Base-by-base conservation (phyloP, 2,797 vertebrate species). In the Stomatorhinus walkeri region DNA sequence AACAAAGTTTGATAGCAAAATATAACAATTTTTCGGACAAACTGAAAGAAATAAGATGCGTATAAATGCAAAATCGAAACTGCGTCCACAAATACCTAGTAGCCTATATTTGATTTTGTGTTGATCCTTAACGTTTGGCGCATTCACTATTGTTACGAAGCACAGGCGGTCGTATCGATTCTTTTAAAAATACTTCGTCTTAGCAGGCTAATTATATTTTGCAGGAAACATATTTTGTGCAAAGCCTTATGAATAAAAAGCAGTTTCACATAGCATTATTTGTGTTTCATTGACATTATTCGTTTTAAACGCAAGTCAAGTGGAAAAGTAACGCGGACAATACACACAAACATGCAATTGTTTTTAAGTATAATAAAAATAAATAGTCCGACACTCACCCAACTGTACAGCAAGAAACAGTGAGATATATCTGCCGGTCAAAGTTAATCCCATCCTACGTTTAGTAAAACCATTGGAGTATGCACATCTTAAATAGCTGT, bases 361-460 rank as follows among this genome's bases (percentile, higher is more conserved):
- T 87, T 91, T 54, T 89, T 88, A 83, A 79, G 88, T 40, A 24
- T 43, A 54, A 24, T 84, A 10, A 85, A 88, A 88, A 61, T 88
- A 83, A 43, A 46, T 28, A 49, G 79, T 85, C 40, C 88, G 56
- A 84, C 22, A 96, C 96, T 96, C 94, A 97, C 96, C 96, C 95
- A 96, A 94, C 92, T 96, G 96, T 88, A 96, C 96, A 94, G 96
- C 96, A 90, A 97, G 96, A 95, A 96, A 93, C 94, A 97, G 95
- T 94, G 95, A 95, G 94, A 96, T 94, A 52, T 94, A 97, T 95
- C 95, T 96, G 95, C 96, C 96, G 95, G 94, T 96, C 95, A 96
- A 94, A 94, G 96, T 94, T 95, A 96, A 95, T 97, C 96, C 96
- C 96, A 97, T 97, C 95, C 96, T 97, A 96, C 94, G 95, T 95